Base-by-base conservation (phyloP, 1,140 invertebrate genomes). In the Ruditapes philippinarum region DNA sequence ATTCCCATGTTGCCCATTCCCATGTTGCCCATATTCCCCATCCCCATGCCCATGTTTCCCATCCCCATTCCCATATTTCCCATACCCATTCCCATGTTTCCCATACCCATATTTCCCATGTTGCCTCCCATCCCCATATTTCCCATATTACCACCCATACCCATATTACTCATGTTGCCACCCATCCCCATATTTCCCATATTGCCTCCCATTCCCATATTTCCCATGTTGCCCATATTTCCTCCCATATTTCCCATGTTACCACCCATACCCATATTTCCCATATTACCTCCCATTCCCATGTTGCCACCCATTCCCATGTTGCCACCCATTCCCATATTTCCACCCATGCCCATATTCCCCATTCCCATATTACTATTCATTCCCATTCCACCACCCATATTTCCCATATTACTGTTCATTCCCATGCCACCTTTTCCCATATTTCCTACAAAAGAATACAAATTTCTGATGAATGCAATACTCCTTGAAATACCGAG, bases 121-220 rank as follows among this genome's bases (percentile, higher is more conserved):
- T n/a, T n/a, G n/a, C n/a, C n/a, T 17, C 74, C 74, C 74, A 78
- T 78, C 4, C 82, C 82, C 82, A 83, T 83, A 60, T 25, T 38
- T 54, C 82, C 82, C 82, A 84, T 84, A 84, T 84, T 84, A 5
- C 80, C 80, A 68, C 83, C 83, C 68, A 76, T 86, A 9, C 84
- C 84, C 82, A 85, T 83, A n/a, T 62, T 62, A 68, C 51, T n/a
- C n/a, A n/a, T n/a, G n/a, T n/a, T n/a, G n/a, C n/a, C n/a, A n/a
- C n/a, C 51, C 81, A 83, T 81, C 0, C 79, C 79, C 74, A 79
- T 81, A 12, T 65, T 45, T 70, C 81, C 65, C 83, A 86, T 86
- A 28, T 86, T 70, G 4, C 82, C n/a, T n/a, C n/a, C 68, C 62
- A 73, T 86, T 0, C 83, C 83, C 83, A 83, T 83, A 31, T 82